phyloP scores from a whole-genome alignment of 2,797 vertebrate genomes.

The Microchirus variegatus region DNA sequence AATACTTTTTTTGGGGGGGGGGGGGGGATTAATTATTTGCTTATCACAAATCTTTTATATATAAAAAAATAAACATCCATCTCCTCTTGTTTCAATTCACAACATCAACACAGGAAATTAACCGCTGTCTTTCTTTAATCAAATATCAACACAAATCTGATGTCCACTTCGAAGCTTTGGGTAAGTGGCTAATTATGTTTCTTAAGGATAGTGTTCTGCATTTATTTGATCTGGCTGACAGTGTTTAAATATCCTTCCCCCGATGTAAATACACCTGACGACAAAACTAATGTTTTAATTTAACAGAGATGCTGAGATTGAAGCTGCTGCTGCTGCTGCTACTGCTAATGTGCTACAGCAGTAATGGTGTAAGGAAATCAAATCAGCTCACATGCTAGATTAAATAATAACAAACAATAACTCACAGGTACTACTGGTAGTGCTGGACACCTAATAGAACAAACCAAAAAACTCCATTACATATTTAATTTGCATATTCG shows the following conservation, averaged over 20 bases:
- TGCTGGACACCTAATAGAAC: slow-evolving; percentile 5
- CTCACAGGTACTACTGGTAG: background rate
- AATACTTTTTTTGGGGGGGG: background rate
- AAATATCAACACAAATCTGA: slow-evolving; percentile 37
- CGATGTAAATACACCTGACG: slow-evolving; percentile 8
- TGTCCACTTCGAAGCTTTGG: slow-evolving; percentile 10
- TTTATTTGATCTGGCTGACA: slow-evolving; percentile 26
- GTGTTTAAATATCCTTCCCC: slow-evolving; percentile 19
- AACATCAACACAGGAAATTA: slow-evolving; percentile 51
- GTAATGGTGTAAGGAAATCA: slow-evolving; percentile 1
- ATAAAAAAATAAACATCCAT: slow-evolving; percentile 4
- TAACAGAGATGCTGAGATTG: slow-evolving; percentile 2
- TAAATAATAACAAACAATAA: background rate
- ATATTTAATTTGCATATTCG: slow-evolving; percentile 47
- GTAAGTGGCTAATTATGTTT: slow-evolving; percentile 17
- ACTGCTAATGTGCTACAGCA: no score
- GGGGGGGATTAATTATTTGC: slow-evolving; percentile 18
- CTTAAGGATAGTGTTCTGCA: slow-evolving; percentile 16
- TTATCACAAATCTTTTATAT: slow-evolving; percentile 20
- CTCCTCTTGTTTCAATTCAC: slow-evolving; percentile 17
- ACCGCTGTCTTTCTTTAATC: slow-evolving; percentile 40
- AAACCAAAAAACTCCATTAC: slow-evolving; percentile 27
- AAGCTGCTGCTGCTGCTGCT: background rate
- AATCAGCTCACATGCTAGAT: background rate
- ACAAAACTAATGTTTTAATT: slow-evolving; percentile 1